These are phyloP conservation scores for Drosophila ogumai DNA, from an alignment of 1,140 invertebrate species.

Conservation along the genomic window DNA sequence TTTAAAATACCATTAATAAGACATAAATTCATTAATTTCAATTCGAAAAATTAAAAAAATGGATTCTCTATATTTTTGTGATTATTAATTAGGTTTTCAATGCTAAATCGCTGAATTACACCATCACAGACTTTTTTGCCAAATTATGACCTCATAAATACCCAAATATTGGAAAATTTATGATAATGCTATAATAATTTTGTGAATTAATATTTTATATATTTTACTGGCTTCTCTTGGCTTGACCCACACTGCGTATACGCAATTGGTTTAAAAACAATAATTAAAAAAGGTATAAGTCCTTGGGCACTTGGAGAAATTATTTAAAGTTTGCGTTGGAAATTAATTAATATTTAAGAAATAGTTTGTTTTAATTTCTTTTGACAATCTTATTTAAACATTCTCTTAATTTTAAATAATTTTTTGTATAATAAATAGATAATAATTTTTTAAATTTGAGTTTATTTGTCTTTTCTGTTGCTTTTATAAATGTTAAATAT, in stretches of 20 bases:
- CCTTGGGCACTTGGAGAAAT: neutral
- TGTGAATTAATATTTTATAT: neutral
- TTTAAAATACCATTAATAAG: neutral
- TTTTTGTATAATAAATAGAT: neutral
- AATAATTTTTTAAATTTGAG: neutral
- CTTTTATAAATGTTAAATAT: neutral
- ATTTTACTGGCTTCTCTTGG: neutral
- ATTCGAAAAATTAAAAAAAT: too few relatives aligned
- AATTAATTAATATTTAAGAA: neutral
- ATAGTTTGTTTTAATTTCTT: too few relatives aligned
- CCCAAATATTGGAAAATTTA: too few relatives aligned
- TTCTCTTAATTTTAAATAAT: neutral
- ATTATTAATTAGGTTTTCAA: too few relatives aligned
- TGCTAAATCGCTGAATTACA: too few relatives aligned
- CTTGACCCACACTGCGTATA: conserved; percentile 46
- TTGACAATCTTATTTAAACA: too few relatives aligned
- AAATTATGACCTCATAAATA: too few relatives aligned
- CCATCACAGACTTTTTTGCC: too few relatives aligned
- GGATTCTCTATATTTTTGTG: too few relatives aligned
- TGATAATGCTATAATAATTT: neutral
- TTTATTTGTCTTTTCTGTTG: neutral
- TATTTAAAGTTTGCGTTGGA: neutral
- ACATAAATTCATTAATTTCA: too few relatives aligned
- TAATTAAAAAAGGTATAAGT: neutral
- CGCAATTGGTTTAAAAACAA: conserved; percentile 16